Evolutionary conservation across 2,797 vertebrate genomes (phyloP).

Genomic region (Melanotaenia parkinsoni): DNA sequence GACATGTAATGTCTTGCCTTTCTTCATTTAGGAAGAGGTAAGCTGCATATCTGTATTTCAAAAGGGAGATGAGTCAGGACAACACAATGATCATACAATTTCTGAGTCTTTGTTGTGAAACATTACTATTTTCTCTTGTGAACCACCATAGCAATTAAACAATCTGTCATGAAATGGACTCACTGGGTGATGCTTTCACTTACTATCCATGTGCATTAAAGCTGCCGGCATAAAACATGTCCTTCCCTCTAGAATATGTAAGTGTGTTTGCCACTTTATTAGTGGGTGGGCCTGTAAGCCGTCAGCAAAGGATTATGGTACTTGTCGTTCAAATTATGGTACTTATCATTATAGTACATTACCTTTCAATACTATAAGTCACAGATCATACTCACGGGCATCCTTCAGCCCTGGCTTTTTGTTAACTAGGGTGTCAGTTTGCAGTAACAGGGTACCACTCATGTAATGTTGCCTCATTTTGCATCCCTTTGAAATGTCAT

Average conservation of each 20-base stretch:
- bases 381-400: constrained; percentile 2
- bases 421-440: constrained; percentile 37
- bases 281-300: background rate
- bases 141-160: background rate
- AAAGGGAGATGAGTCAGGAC: background rate
- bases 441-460: constrained; percentile 14
- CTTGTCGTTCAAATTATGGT: background rate
- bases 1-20: background rate
- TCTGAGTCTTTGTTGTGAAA: background rate
- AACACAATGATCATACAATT: background rate
- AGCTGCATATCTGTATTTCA: background rate
- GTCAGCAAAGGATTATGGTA: background rate
- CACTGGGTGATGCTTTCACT: background rate
- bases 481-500: constrained; percentile 47
- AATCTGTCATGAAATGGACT: background rate
- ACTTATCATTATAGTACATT: background rate
- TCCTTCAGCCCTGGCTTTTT: background rate
- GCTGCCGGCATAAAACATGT: background rate
- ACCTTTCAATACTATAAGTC: background rate
- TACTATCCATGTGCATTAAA: background rate
- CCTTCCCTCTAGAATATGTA: background rate
- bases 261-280: background rate
- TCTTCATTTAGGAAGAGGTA: background rate
- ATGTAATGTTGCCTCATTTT: constrained; percentile 24
- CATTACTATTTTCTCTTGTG: background rate